Evolutionary conservation across 1,140 invertebrate genomes (phyloP).

Genomic region (Eufriesea mexicana): DNA sequence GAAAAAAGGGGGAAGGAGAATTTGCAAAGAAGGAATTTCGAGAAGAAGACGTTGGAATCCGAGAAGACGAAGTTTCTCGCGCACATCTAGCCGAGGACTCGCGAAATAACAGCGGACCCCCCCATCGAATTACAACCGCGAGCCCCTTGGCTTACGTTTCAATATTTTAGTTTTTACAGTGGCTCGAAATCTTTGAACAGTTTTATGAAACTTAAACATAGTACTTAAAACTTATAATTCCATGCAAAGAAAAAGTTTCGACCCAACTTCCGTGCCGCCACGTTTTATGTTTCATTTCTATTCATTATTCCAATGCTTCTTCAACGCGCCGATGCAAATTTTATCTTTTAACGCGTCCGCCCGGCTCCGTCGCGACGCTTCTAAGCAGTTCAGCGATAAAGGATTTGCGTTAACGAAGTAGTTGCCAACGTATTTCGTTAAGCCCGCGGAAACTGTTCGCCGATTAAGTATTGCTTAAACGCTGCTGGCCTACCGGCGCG

Average conservation of each 20-base stretch:
- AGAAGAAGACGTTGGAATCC: background rate
- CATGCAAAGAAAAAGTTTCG: constrained; percentile 45
- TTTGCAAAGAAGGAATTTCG: background rate
- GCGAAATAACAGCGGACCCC: background rate
- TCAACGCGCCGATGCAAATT: constrained; percentile 44
- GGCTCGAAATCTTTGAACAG: constrained; percentile 30
- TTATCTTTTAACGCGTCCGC: constrained; percentile 41
- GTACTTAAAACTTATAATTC: constrained; percentile 50
- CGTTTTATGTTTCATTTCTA: constrained; percentile 55
- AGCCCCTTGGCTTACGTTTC: background rate
- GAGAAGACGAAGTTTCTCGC: background rate
- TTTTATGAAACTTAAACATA: constrained; percentile 51
- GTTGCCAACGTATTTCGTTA: constrained; percentile 43
- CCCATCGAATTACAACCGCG: background rate
- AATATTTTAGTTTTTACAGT: constrained; percentile 36
- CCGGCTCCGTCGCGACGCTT: background rate
- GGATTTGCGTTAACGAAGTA: constrained; percentile 38
- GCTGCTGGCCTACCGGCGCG: background rate
- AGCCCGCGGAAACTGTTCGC: constrained; percentile 26
- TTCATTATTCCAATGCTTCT: constrained; percentile 49
- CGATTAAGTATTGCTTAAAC: constrained; percentile 50
- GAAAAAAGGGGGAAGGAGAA: too few species aligned
- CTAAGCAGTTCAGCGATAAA: constrained; percentile 15
- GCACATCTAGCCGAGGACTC: background rate
- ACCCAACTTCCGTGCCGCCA: background rate